Evolutionary conservation across 37 sponge, comb jelly and placozoan species (phyloP).

Genomic region (Aphrocallistes beatrix): DNA sequence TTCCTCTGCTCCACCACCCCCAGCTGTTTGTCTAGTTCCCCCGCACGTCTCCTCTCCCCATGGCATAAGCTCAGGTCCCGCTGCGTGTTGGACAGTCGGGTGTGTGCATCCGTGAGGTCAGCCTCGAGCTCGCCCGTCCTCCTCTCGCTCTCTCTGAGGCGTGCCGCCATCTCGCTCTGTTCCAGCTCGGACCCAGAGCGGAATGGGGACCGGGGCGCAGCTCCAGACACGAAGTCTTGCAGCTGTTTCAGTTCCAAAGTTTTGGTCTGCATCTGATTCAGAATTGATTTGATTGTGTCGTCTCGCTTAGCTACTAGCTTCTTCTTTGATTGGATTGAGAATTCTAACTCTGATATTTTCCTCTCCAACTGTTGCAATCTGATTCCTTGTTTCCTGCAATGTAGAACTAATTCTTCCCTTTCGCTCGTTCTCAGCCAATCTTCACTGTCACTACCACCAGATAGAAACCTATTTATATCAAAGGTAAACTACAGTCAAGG

Average conservation of each 20-base stretch:
- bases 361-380: neutral
- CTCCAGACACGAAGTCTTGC: neutral
- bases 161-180: neutral
- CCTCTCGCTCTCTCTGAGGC: neutral
- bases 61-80: neutral
- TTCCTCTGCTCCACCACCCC: neutral
- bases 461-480: neutral
- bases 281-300: neutral
- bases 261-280: neutral
- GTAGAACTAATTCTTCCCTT: neutral
- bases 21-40: neutral
- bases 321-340: neutral
- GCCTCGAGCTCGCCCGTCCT: neutral
- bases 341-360: neutral
- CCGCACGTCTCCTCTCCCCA: neutral
- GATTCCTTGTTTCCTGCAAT: conserved; percentile 6
- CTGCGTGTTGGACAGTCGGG: neutral
- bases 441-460: neutral
- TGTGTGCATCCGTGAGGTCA: neutral
- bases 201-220: neutral
- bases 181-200: neutral
- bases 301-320: conserved; percentile 4
- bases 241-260: neutral
- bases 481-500: no score
- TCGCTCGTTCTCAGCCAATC: neutral